Conservation (phyloP, 2,888 invertebrate genomes). For the Spilosoma lubricipeda region DNA sequence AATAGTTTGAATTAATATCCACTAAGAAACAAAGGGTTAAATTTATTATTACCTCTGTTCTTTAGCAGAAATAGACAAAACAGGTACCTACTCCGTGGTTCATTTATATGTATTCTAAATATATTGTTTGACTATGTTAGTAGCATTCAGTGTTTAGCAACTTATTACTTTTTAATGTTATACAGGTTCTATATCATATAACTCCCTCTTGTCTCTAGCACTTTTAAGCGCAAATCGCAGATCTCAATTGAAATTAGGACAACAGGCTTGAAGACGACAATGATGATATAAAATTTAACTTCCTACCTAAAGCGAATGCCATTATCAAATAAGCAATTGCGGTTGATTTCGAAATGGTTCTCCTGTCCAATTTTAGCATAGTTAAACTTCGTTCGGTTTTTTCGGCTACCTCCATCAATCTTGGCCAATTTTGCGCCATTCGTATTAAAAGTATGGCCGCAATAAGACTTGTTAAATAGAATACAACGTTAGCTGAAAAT, state of each 20-base stretch:
- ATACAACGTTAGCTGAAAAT: constrained; percentile 50
- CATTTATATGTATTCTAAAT: no score
- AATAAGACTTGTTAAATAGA: constrained; percentile 46
- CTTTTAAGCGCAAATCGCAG: no score
- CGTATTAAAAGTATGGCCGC: constrained; percentile 47
- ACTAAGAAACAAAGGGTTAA: background rate
- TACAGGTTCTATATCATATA: no score
- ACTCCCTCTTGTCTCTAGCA: no score
- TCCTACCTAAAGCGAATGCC: constrained; percentile 9
- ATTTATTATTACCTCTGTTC: no score
- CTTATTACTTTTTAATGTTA: no score
- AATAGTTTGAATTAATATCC: background rate
- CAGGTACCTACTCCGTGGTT: no score
- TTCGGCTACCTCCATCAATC: constrained; percentile 48
- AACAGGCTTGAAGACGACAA: no score
- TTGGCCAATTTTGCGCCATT: constrained; percentile 59
- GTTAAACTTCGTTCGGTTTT: constrained; percentile 54
- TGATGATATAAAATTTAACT: background rate
- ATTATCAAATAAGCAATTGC: constrained; percentile 15
- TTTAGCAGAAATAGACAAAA: no score
- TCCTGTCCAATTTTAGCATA: constrained; percentile 41
- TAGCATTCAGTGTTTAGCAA: no score
- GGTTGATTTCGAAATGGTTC: constrained; percentile 50
- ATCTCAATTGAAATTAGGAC: no score
- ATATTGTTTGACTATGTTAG: no score